Evolutionary conservation across 1,140 invertebrate species (phyloP), one percentile per base, ranked within the genome.

Genomic region (Papilio polytes): DNA sequence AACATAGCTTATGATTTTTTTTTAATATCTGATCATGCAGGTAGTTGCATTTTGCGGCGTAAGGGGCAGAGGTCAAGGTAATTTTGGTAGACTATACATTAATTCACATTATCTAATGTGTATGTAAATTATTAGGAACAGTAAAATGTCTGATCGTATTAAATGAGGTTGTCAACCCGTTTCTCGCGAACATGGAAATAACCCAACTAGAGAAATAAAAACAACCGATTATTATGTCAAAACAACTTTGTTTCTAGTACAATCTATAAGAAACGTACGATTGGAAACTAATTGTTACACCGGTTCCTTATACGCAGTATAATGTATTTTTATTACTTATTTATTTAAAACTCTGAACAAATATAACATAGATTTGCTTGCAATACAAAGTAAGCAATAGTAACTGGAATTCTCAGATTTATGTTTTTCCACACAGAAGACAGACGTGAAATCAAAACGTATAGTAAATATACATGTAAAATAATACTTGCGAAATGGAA

Each of bases 241-340:
- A 63, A 63, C 59, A 63, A 63, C 20, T 26, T 63, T 63, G 9
- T 26, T 63, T 63, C 59, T 63, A 63, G 59, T 63, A 63, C 59
- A 63, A 63, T 63, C 59, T 26, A 63, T 63, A 26, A 63, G 22
- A 63, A 63, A 26, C 10, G 2, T 4, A 22, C 3, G 59, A 26
- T 56, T 56, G 53, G 20, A 26, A 63, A 13, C 22, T 22, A 26
- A 63, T 63, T 26, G 10, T 63, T 63, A 63, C 59, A 26, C 20
- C 59, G 59, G 59, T 26, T 26, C 59, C 10, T 63, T 12, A 63
- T 22, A 63, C 12, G 59, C 3, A 63, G 12, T 63, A 26, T 63
- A 63, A 26, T 13, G 13, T 63, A 15, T 63, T 26, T 26, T 63
- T 63, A 63, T 22, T 63, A 26, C 20, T 22, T 26, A 6, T 26